Percentiles rank a stretch among this genome's conserved stretches.
Evolutionary conservation across 2,113 vertebrate species (phyloP).

Genomic region (Psilopsiagon aymara): DNA sequence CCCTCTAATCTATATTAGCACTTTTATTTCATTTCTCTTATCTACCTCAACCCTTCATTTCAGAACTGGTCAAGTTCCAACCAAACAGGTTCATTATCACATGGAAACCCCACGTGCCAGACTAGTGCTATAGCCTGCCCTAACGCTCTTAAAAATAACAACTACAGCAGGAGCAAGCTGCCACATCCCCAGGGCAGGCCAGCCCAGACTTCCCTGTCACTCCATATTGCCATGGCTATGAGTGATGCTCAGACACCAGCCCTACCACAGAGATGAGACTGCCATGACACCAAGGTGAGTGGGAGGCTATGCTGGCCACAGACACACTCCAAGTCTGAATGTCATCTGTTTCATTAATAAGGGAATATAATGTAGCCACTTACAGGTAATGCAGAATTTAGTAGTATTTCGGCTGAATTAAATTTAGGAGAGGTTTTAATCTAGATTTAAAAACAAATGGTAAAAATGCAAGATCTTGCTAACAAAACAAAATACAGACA

Average conservation of each 20-base stretch:
- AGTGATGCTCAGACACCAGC: background rate
- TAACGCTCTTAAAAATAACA: background rate
- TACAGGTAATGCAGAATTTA: background rate
- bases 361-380: background rate
- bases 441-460: background rate
- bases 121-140: background rate
- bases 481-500: background rate
- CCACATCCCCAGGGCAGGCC: background rate
- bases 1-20: background rate
- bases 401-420: background rate
- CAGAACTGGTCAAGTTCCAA: background rate
- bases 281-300: background rate
- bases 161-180: background rate
- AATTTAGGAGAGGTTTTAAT: background rate
- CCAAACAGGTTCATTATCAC: background rate
- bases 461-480: background rate
- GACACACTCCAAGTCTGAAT: fast-evolving
- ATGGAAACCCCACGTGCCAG: background rate
- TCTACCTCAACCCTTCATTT: background rate
- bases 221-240: constrained; percentile 50
- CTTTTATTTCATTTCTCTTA: background rate
- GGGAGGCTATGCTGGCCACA: background rate
- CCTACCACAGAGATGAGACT: constrained; percentile 15
- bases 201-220: background rate
- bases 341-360: background rate